A percentile compares a stretch with the other conserved stretches of the same genome.
These are phyloP conservation scores for Notolepis coatsorum DNA, from an alignment of 2,797 vertebrate species.

Conservation along the genomic window DNA sequence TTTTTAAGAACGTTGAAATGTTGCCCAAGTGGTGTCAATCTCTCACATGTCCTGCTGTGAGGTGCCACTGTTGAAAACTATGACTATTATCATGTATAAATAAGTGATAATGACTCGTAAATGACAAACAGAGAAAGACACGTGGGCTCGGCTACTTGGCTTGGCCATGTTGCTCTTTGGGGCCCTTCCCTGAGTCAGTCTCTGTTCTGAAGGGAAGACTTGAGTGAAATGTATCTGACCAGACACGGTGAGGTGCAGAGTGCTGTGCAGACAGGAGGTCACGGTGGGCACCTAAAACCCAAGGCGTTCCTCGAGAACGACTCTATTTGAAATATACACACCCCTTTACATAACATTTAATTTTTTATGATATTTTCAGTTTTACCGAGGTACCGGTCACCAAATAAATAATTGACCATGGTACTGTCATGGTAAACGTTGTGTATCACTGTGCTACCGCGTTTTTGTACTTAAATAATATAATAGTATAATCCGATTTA, in stretches of 20 bases:
- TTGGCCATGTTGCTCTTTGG: slow-evolving; percentile 51
- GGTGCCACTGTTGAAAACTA: not conserved
- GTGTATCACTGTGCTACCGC: too few species aligned
- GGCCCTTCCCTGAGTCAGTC: slow-evolving; percentile 9
- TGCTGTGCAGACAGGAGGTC: slow-evolving; percentile 56
- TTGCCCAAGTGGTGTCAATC: not conserved
- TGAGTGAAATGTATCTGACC: slow-evolving; percentile 19
- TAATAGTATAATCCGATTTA: too few species aligned
- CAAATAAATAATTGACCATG: too few species aligned
- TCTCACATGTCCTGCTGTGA: not conserved
- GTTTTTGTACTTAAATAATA: too few species aligned
- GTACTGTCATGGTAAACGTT: too few species aligned
- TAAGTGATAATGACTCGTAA: not conserved
- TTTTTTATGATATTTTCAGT: not conserved
- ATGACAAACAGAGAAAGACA: slow-evolving; percentile 17
- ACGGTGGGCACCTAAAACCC: slow-evolving; percentile 64
- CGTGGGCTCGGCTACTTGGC: slow-evolving; percentile 41
- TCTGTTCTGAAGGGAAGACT: slow-evolving; percentile 13
- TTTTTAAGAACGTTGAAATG: not conserved
- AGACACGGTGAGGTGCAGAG: slow-evolving; percentile 23
- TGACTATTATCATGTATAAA: not conserved
- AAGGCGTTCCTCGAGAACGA: slow-evolving; percentile 63
- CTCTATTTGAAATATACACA: slow-evolving; percentile 63
- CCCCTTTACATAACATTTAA: too few species aligned
- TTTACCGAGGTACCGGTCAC: too few species aligned